These are phyloP conservation scores for Chrysotoxum bicinctum DNA, from an alignment of 2,888 invertebrate species.

Conservation along the genomic window DNA sequence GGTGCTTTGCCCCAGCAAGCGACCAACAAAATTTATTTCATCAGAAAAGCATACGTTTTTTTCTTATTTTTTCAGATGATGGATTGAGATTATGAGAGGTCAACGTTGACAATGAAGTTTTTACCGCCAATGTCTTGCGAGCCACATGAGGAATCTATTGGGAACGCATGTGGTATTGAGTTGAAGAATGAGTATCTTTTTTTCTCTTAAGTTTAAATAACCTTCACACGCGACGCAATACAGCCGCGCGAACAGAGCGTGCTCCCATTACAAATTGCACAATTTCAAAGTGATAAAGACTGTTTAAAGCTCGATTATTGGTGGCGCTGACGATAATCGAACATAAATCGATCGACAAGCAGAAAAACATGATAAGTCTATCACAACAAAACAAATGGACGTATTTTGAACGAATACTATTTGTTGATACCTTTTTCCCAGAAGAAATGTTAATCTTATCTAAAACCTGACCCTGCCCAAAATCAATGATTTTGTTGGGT, in stretches of 20 bases:
- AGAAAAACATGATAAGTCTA: not conserved
- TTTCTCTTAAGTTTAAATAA: slow-evolving; percentile 36
- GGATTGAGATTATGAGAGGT: slow-evolving; percentile 48
- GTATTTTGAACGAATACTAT: not conserved
- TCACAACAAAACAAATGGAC: not conserved
- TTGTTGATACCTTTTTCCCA: not conserved
- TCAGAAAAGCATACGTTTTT: slow-evolving; percentile 21
- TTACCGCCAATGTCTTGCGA: not conserved
- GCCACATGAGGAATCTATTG: not conserved
- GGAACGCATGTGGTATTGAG: slow-evolving; percentile 5
- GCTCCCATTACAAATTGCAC: slow-evolving; percentile 51
- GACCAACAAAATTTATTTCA: slow-evolving; percentile 40
- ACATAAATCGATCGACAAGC: not conserved
- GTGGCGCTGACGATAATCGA: not conserved
- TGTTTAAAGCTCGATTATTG: not conserved
- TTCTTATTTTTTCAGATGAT: slow-evolving; percentile 14
- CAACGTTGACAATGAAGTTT: slow-evolving; percentile 52
- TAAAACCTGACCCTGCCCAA: not conserved
- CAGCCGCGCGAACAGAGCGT: slow-evolving; percentile 31
- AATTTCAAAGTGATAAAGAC: slow-evolving; percentile 32
- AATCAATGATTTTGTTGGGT: not conserved
- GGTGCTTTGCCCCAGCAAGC: slow-evolving; percentile 25
- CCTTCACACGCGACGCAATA: slow-evolving; percentile 53
- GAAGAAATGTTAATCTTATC: not conserved
- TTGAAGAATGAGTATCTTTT: slow-evolving; percentile 27